Evolutionary conservation across 2,888 invertebrate genomes (phyloP).

Genomic region (Pecten maximus): DNA sequence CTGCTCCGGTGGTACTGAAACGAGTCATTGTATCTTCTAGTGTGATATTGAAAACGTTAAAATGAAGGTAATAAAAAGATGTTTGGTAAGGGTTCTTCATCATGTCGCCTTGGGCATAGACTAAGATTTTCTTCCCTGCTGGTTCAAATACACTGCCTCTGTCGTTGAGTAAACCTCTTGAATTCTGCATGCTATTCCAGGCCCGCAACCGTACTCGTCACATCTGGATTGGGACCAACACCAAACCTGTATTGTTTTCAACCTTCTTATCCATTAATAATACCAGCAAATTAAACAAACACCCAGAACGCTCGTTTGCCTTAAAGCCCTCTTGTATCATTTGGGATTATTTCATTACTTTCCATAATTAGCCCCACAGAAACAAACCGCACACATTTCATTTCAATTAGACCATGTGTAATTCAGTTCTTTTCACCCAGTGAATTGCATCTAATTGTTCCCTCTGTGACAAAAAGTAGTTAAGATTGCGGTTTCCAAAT

Average conservation of each 20-base stretch:
- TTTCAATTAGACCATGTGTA: conserved; percentile 32
- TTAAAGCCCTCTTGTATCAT: conserved; percentile 22
- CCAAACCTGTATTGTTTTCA: conserved; percentile 35
- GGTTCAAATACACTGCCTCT: background rate
- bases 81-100: conserved; percentile 35
- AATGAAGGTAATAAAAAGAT: conserved; percentile 35
- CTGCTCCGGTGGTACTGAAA: conserved; percentile 29
- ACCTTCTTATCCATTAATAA: conserved; percentile 35
- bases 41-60: conserved; percentile 22
- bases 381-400: conserved; percentile 35
- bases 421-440: conserved; percentile 28
- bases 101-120: background rate
- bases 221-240: conserved; percentile 16
- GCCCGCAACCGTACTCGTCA: conserved; percentile 11
- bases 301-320: conserved; percentile 29
- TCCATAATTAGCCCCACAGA: conserved; percentile 27
- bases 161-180: conserved; percentile 14
- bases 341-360: conserved; percentile 28
- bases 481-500: conserved; percentile 26
- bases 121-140: background rate
- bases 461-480: conserved; percentile 30
- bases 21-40: background rate
- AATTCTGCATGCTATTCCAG: conserved; percentile 7
- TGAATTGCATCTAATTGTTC: conserved; percentile 26
- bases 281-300: conserved; percentile 35